Percentiles rank a stretch among this genome's conserved stretches.
These are phyloP conservation scores for Eleutherodactylus coqui DNA, from an alignment of 2,797 vertebrate species.

Conservation along the genomic window DNA sequence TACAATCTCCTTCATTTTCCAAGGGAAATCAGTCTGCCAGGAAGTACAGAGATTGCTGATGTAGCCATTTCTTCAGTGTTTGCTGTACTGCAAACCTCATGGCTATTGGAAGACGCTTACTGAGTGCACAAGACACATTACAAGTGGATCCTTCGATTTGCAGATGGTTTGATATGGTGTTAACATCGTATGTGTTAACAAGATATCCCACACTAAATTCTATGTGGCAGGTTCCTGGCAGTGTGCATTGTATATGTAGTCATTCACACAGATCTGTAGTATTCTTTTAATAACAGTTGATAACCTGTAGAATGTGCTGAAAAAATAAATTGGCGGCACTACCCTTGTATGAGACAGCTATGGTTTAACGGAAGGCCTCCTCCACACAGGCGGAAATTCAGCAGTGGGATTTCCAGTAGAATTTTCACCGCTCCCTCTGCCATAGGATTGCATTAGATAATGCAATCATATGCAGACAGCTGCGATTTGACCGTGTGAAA, in stretches of 20 bases:
- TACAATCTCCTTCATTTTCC: constrained; percentile 44
- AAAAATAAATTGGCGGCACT: no score
- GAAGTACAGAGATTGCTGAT: constrained; percentile 52
- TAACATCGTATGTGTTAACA: constrained; percentile 8
- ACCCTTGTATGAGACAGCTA: no score
- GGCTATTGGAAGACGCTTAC: constrained; percentile 3
- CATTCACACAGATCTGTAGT: neutral
- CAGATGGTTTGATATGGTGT: constrained; percentile 14
- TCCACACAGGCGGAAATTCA: no score
- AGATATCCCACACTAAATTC: constrained; percentile 4
- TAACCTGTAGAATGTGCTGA: no score
- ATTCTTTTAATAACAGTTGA: neutral
- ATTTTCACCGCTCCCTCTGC: no score
- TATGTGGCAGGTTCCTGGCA: neutral
- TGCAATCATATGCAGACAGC: no score
- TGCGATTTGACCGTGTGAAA: no score
- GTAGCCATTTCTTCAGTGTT: constrained; percentile 23
- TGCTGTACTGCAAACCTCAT: constrained; percentile 33
- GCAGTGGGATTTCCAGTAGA: no score
- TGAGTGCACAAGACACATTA: constrained; percentile 14
- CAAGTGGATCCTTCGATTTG: constrained; percentile 38
- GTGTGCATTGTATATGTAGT: neutral
- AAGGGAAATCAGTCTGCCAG: constrained; percentile 19
- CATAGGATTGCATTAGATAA: no score
- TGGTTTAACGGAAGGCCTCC: no score